Evolutionary conservation across 2,797 vertebrate genomes (phyloP).

Genomic region (Lepidocolaptes lacrymiger): DNA sequence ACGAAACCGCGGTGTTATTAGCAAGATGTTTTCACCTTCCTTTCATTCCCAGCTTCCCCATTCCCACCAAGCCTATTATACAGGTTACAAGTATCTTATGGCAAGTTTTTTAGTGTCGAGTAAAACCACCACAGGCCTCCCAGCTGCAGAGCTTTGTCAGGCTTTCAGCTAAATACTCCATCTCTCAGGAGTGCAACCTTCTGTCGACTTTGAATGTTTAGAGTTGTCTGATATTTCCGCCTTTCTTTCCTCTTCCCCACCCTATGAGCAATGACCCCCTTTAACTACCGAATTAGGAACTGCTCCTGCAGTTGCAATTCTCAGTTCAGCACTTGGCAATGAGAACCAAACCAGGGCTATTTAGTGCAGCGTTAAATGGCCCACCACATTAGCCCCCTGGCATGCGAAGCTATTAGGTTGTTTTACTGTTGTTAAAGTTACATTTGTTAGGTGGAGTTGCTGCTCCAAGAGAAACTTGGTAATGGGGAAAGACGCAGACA

Average conservation of each 20-base stretch:
- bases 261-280: slow-evolving; percentile 83
- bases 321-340: slow-evolving; percentile 81
- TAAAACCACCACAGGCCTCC: slow-evolving; percentile 51
- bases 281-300: slow-evolving; percentile 81
- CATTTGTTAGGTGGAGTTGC: slow-evolving; percentile 80
- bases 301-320: slow-evolving; percentile 78
- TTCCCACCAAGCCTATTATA: slow-evolving; percentile 68
- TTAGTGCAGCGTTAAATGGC: slow-evolving; percentile 82
- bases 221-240: slow-evolving; percentile 34
- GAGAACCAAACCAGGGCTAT: slow-evolving; percentile 80
- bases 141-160: slow-evolving; percentile 67
- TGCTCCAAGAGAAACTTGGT: slow-evolving; percentile 73
- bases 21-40: slow-evolving; percentile 53
- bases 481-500: neutral
- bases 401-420: slow-evolving; percentile 81
- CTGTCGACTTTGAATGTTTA: slow-evolving; percentile 60
- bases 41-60: slow-evolving; percentile 46
- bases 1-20: slow-evolving; percentile 37
- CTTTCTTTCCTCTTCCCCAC: slow-evolving; percentile 39
- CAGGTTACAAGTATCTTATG: slow-evolving; percentile 61
- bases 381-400: slow-evolving; percentile 82
- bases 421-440: slow-evolving; percentile 83
- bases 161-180: slow-evolving; percentile 48
- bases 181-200: slow-evolving; percentile 69
- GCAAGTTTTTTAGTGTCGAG: slow-evolving; percentile 40